Evolutionary conservation across 2,113 vertebrate genomes (phyloP).

Genomic region (Calidris pugnax): DNA sequence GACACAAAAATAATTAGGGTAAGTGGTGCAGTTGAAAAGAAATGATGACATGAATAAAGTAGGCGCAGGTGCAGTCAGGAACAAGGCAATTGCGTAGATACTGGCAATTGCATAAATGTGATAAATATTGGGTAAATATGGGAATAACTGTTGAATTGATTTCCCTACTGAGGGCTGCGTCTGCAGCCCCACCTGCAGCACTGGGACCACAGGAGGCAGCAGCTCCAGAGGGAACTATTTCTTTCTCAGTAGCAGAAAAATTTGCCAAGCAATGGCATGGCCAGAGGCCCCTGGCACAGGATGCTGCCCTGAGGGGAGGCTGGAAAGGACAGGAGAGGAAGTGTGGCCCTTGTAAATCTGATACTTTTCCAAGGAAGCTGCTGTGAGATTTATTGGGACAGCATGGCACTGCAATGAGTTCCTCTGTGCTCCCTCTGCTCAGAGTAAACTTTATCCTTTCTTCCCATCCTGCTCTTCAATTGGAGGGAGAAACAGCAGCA

Average conservation of each 20-base stretch:
- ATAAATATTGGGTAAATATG: neutral
- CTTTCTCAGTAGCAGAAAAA: neutral
- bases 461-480: conserved; percentile 42
- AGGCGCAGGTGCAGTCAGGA: neutral
- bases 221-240: neutral
- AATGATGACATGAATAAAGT: conserved; percentile 6
- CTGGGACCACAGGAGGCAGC: neutral
- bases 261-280: neutral
- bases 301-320: neutral
- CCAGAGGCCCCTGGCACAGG: neutral
- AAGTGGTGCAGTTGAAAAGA: conserved; percentile 33
- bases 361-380: neutral
- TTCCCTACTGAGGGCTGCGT: neutral
- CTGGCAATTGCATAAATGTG: neutral
- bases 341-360: neutral
- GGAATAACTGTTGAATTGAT: neutral
- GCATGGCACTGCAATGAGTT: conserved; percentile 36
- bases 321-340: neutral
- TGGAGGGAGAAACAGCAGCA: conserved; percentile 61
- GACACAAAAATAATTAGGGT: conserved; percentile 33
- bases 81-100: neutral
- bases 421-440: conserved; percentile 19
- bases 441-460: conserved; percentile 69
- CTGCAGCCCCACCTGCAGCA: neutral
- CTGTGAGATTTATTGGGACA: conserved; percentile 53